Conservation (phyloP, 2,888 invertebrate genomes). For the Phortica magna region DNA sequence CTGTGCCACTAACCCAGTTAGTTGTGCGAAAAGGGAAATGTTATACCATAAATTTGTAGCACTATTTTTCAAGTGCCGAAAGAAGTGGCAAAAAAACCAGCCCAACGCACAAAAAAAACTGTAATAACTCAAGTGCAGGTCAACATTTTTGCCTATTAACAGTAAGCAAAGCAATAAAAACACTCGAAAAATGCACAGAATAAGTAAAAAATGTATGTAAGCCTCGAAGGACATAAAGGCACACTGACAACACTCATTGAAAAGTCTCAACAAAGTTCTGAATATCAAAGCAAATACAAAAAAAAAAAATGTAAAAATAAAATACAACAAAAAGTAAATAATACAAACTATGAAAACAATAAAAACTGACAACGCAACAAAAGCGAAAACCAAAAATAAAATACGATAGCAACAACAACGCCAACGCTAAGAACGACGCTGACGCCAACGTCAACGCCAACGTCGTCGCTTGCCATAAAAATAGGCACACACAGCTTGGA, state of each 20-base stretch:
- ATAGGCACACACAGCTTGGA: neutral
- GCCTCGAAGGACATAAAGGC: neutral
- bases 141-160: conserved; percentile 28
- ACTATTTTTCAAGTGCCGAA: conserved; percentile 1
- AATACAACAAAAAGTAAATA: conserved; percentile 5
- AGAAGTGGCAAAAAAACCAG: neutral
- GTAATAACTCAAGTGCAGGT: conserved; percentile 36
- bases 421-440: too few species aligned
- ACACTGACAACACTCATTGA: conserved; percentile 2
- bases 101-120: neutral
- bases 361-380: neutral
- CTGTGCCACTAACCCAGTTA: conserved; percentile 12
- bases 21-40: neutral
- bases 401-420: neutral
- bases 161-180: neutral
- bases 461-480: neutral
- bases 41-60: neutral
- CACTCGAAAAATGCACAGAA: neutral
- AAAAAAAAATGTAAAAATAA: conserved; percentile 4
- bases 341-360: neutral
- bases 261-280: conserved; percentile 18
- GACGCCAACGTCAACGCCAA: too few species aligned
- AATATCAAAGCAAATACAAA: conserved; percentile 13
- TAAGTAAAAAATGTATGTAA: neutral
- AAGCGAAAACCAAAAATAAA: neutral